phyloP scores from a whole-genome alignment of 2,888 invertebrate genomes.

The Scaptomyza flava region DNA sequence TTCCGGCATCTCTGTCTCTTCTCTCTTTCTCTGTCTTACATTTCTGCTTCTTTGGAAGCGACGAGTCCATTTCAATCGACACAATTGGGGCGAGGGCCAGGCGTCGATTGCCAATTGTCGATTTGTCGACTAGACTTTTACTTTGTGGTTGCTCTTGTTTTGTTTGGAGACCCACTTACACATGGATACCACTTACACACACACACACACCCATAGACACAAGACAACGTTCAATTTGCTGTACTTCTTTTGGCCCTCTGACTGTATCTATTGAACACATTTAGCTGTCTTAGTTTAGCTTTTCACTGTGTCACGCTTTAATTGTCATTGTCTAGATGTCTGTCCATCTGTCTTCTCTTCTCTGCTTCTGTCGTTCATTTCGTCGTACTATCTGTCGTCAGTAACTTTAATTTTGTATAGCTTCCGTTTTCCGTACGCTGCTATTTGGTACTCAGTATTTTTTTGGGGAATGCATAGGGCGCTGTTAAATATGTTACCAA shows the following conservation, averaged over 20 bases:
- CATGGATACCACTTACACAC: slow-evolving; percentile 5
- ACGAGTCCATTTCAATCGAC: slow-evolving; percentile 41
- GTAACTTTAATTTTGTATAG: slow-evolving; percentile 42
- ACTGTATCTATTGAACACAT: slow-evolving; percentile 61
- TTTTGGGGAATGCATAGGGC: background rate
- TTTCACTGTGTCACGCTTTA: slow-evolving; percentile 62
- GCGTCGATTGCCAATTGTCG: slow-evolving; percentile 24
- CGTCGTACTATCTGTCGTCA: slow-evolving; percentile 52
- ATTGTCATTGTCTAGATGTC: slow-evolving; percentile 40
- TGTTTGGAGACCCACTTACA: slow-evolving; percentile 33
- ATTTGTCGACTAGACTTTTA: slow-evolving; percentile 39
- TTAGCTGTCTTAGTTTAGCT: slow-evolving; percentile 22
- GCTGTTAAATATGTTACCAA: background rate
- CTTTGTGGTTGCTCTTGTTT: slow-evolving; percentile 25
- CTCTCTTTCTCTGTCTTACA: slow-evolving; percentile 20
- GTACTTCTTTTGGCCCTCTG: slow-evolving; percentile 31
- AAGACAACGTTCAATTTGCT: slow-evolving; percentile 51
- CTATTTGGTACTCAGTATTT: slow-evolving; percentile 30
- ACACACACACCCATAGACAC: slow-evolving; percentile 9
- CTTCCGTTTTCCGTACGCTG: slow-evolving; percentile 49
- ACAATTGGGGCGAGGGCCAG: slow-evolving; percentile 23
- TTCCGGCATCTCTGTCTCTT: slow-evolving; percentile 44
- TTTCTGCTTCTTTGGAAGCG: slow-evolving; percentile 4
- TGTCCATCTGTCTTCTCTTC: background rate
- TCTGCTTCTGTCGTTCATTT: slow-evolving; percentile 28